phyloP scores from a whole-genome alignment of 2,113 vertebrate species.

The Callospermophilus lateralis region DNA sequence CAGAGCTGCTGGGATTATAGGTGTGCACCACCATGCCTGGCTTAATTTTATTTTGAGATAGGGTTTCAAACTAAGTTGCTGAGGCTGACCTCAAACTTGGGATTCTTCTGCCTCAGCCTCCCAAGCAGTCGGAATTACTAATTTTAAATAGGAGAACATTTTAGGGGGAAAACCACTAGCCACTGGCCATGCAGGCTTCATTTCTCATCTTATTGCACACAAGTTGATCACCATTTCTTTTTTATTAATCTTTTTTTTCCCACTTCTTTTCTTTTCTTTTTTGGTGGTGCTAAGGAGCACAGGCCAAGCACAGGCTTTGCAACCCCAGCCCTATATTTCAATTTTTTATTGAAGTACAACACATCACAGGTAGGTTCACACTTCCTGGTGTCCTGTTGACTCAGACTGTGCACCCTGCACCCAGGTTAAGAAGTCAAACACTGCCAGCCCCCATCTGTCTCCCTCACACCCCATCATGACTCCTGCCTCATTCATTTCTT shows the following conservation, averaged over 20 bases:
- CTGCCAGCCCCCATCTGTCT: rapidly evolving
- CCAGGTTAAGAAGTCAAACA: background rate
- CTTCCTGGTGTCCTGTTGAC: background rate
- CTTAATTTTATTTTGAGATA: no score
- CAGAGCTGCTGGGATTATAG: no score
- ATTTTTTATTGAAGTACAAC: background rate
- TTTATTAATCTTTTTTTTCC: background rate
- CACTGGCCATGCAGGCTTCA: background rate
- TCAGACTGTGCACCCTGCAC: background rate
- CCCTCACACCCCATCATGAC: background rate
- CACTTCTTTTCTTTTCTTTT: background rate
- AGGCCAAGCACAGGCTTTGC: no score
- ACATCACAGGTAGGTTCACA: background rate
- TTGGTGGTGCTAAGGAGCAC: background rate
- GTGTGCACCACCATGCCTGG: no score
- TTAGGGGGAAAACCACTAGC: background rate
- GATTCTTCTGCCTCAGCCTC: no score
- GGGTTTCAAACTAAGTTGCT: no score
- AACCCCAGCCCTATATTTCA: background rate
- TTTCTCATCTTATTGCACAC: background rate
- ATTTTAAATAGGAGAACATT: constrained; percentile 17
- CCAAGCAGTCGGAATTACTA: background rate
- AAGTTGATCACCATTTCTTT: background rate
- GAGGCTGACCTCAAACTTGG: no score
- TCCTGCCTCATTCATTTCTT: background rate